Percentiles rank a stretch among this genome's conserved stretches.
Evolutionary conservation across 2,113 vertebrate species (phyloP).

Genomic region (Ranitomeya imitator): DNA sequence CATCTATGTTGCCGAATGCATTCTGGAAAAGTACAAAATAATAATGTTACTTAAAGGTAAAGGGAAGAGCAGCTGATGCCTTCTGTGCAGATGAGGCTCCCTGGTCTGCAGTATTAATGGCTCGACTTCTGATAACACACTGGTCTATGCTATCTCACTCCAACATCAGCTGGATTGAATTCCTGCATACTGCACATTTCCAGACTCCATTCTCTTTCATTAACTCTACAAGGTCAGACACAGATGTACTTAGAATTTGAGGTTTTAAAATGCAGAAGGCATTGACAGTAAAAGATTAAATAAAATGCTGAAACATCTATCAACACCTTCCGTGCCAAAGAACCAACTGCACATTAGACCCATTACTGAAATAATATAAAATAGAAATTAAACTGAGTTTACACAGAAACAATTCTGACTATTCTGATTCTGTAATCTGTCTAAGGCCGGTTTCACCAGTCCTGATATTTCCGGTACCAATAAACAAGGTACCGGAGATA

Average conservation of each 20-base stretch:
- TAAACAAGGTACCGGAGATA: too few relatives aligned
- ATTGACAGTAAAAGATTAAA: constrained; percentile 68
- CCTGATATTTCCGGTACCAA: too few relatives aligned
- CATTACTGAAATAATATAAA: neutral
- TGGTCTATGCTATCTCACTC: constrained; percentile 80
- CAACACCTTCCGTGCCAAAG: too few relatives aligned
- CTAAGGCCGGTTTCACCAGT: neutral
- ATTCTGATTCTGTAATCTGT: too few relatives aligned
- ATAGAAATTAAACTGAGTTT: neutral
- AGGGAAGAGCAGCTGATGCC: neutral
- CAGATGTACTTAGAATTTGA: constrained; percentile 76
- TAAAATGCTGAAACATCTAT: constrained; percentile 55
- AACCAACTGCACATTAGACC: neutral
- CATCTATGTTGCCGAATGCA: neutral
- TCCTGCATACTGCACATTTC: constrained; percentile 84
- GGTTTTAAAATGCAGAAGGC: constrained; percentile 72
- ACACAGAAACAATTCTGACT: too few relatives aligned
- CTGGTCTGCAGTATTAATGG: constrained; percentile 80
- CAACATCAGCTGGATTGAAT: constrained; percentile 89
- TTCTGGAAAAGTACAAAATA: constrained; percentile 24
- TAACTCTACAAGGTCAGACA: constrained; percentile 80
- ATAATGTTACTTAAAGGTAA: constrained; percentile 40
- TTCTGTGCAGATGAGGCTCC: constrained; percentile 71
- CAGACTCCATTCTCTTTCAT: constrained; percentile 70
- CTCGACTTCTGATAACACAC: constrained; percentile 81